A percentile compares a stretch with the other conserved stretches of the same genome.
phyloP scores from a whole-genome alignment of 1,140 invertebrate species.

The Drosophila kohkoa region DNA sequence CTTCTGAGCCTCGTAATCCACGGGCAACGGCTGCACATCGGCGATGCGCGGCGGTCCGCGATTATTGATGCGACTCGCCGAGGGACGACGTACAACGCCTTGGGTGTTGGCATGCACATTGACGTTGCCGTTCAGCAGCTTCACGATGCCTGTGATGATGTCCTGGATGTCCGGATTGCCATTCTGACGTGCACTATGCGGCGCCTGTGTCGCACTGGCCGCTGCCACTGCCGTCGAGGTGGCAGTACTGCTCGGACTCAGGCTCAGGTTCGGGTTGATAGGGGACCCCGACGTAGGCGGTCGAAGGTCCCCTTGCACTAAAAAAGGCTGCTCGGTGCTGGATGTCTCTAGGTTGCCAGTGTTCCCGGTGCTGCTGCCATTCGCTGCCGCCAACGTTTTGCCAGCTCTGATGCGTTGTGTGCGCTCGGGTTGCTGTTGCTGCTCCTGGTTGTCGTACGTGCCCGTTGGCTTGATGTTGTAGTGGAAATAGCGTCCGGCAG shows the following conservation, averaged over 20 bases:
- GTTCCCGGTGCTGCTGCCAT: slow-evolving; percentile 12
- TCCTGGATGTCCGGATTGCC: slow-evolving; percentile 93
- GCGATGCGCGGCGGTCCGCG: slow-evolving; percentile 93
- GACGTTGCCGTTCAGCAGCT: slow-evolving; percentile 94
- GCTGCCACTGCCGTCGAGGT: slow-evolving; percentile 41
- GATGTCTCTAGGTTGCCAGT: not conserved
- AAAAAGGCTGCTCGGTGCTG: slow-evolving; percentile 76
- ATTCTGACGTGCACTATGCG: slow-evolving; percentile 79
- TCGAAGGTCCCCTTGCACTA: slow-evolving; percentile 84
- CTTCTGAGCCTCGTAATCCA: slow-evolving; percentile 89
- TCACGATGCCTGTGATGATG: slow-evolving; percentile 95
- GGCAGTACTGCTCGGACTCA: slow-evolving; percentile 79
- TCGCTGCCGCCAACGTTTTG: slow-evolving; percentile 49
- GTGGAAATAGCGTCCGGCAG: slow-evolving; percentile 76
- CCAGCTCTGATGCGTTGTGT: slow-evolving; percentile 65
- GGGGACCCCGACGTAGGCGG: slow-evolving; percentile 83
- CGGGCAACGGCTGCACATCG: slow-evolving; percentile 89
- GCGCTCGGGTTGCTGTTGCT: slow-evolving; percentile 58
- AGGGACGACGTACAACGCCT: slow-evolving; percentile 85
- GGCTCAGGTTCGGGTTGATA: slow-evolving; percentile 76
- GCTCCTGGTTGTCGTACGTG: slow-evolving; percentile 56
- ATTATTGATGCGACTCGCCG: slow-evolving; percentile 93
- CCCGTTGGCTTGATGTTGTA: slow-evolving; percentile 83
- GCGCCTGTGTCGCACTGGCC: slow-evolving; percentile 69
- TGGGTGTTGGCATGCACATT: slow-evolving; percentile 91